Evolutionary conservation across 1,140 invertebrate genomes (phyloP), one percentile per base, ranked within the genome.

Genomic region (Daktulosphaira vitifoliae): DNA sequence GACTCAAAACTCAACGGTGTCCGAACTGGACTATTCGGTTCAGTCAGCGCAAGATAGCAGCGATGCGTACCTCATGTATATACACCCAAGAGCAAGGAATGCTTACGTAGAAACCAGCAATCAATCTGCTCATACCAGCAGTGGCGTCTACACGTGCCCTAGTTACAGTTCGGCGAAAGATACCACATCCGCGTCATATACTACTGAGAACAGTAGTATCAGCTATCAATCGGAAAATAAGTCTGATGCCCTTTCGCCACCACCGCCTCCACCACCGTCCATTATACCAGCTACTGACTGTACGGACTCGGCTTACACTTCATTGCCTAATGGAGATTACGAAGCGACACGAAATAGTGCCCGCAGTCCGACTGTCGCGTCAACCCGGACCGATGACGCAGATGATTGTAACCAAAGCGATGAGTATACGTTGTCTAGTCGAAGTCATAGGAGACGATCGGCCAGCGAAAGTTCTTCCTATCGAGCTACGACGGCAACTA

Each of bases 1-100:
- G 2, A 85, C 87, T 9, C 87, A 90, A 75, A 89, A 89, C 73
- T 89, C 87, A 1, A 79, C 84, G 18, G 71, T 88, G 26, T 85
- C 83, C 71, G 80, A 82, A 56, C 74, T 78, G 13, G 79, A 81
- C 68, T 81, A 79, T 66, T 71, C 73, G 2, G 73, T 74, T 23
- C 76, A 78, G 62, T 75, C 70, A 44, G 78, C 78, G 67, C 81
- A 82, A 67, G 68, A 69, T 26, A 70, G 69, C 49, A 70, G 68
- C 46, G 71, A 69, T 2, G 42, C 42, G 18, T 62, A 62, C 13
- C 25, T 62, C 2, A 62, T 62, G 42, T 62, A 75, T 75, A 15
- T 76, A 75, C 22, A 74, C 73, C 56, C 56, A 6, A 62, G 56
- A 11, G 42, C 56, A 11, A 78, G 79, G 71, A 78, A 38, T 2